These are phyloP conservation scores for Paracanthobrama guichenoti DNA, from an alignment of 2,113 vertebrate genomes.

Conservation along the genomic window DNA sequence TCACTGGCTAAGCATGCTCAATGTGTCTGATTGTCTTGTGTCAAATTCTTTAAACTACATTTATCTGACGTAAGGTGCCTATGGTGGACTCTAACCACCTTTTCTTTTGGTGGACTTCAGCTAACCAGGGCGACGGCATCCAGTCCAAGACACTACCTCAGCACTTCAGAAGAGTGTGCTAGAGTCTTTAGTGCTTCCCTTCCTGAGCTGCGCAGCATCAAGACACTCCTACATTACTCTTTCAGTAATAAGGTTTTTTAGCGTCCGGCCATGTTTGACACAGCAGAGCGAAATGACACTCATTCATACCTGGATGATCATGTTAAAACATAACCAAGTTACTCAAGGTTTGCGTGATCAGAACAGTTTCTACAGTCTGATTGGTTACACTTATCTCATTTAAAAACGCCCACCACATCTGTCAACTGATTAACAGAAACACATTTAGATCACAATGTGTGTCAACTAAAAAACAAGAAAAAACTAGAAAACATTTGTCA, in stretches of 20 bases:
- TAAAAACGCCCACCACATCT: too few species aligned
- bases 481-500: too few species aligned
- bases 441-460: neutral
- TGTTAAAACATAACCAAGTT: neutral
- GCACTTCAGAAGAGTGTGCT: neutral
- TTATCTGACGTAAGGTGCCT: neutral
- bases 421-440: neutral
- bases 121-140: neutral
- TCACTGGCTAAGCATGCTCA: constrained; percentile 87
- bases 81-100: neutral
- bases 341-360: neutral
- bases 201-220: too few species aligned
- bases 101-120: neutral
- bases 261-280: too few species aligned
- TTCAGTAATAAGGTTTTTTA: too few species aligned
- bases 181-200: neutral
- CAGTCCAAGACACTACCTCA: neutral
- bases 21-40: neutral
- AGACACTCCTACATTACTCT: too few species aligned
- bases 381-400: neutral
- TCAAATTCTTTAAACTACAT: neutral
- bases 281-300: too few species aligned
- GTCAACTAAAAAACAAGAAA: too few species aligned
- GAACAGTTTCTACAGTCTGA: neutral
- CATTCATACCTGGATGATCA: too few species aligned